Conservation (phyloP, 2,797 vertebrate species). For the Crocodylus rhombifer region DNA sequence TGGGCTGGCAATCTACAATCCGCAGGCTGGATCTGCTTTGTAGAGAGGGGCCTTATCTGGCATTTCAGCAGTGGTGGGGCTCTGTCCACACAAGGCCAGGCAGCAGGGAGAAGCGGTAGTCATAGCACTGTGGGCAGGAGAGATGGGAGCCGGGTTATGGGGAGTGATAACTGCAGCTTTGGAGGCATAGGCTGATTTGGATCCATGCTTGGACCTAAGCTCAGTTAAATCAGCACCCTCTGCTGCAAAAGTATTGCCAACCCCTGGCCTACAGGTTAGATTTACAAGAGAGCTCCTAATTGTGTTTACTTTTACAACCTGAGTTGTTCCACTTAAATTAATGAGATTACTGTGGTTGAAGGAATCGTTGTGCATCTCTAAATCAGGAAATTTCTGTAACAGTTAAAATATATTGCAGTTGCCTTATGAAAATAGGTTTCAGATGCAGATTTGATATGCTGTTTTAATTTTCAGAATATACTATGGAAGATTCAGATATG, state of each 20-base stretch:
- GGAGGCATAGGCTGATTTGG: no score
- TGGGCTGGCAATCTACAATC: no score
- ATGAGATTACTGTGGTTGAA: background rate
- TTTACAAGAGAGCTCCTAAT: background rate
- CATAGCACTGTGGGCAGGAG: no score
- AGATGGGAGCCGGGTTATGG: no score
- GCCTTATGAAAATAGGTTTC: background rate
- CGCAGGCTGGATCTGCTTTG: no score
- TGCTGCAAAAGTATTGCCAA: background rate
- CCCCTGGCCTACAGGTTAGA: background rate
- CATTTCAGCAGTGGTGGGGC: no score
- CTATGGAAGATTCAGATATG: conserved; percentile 91
- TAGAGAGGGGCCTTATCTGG: no score
- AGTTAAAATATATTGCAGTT: background rate
- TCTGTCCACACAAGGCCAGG: no score
- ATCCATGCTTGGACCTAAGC: no score
- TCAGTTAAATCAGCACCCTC: background rate
- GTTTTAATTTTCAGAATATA: conserved; percentile 83
- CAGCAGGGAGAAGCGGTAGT: no score
- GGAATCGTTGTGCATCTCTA: background rate
- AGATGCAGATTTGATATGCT: background rate
- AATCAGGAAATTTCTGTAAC: background rate
- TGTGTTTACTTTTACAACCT: background rate
- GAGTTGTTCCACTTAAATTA: background rate
- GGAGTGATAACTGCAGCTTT: no score